These are phyloP conservation scores for Apostichopus californicus DNA, from an alignment of 35 echinoderm and acorn worm genomes.

Conservation along the genomic window DNA sequence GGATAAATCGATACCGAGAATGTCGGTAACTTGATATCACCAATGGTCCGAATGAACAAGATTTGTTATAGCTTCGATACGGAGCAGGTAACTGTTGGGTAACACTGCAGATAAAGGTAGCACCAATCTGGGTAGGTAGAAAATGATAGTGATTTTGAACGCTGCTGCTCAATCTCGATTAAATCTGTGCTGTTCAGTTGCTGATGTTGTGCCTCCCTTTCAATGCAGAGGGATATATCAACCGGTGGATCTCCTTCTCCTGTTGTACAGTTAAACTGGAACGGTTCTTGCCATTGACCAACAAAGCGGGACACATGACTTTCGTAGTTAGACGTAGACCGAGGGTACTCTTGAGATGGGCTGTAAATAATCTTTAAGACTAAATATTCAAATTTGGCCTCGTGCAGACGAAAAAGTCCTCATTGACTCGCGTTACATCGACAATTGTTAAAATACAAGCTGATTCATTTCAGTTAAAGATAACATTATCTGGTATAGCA, in stretches of 20 bases:
- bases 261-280: slow-evolving; percentile 1
- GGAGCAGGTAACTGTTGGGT: neutral
- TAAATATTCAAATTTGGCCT: neutral
- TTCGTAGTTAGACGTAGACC: neutral
- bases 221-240: neutral
- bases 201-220: neutral
- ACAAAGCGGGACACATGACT: neutral
- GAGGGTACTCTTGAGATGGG: neutral
- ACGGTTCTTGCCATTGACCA: neutral
- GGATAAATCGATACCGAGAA: neutral
- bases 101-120: neutral
- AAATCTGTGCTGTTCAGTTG: neutral
- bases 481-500: neutral
- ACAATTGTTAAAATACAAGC: neutral
- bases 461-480: neutral
- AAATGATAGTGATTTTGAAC: neutral
- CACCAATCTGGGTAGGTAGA: neutral
- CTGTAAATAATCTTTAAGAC: neutral
- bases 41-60: neutral
- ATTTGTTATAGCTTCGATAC: neutral
- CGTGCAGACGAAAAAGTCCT: neutral
- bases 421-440: neutral
- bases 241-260: neutral
- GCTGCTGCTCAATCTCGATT: neutral
- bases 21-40: neutral